Base-by-base conservation (phyloP, 2,888 invertebrate species). In the Siphonodentalium dalli region DNA sequence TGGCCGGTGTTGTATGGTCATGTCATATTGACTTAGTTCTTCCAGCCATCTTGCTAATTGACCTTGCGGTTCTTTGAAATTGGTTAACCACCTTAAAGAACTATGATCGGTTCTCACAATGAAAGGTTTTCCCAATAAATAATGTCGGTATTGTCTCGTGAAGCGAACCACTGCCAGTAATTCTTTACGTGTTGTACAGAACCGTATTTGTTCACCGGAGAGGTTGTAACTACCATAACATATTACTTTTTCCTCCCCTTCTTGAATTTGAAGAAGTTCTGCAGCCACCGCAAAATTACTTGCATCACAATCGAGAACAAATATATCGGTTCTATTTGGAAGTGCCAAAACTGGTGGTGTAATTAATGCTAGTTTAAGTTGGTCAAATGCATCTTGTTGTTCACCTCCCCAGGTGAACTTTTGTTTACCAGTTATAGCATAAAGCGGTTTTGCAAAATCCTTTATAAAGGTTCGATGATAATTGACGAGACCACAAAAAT, bases 61-160 rank as follows among this genome's bases (percentile, higher is more conserved):
- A 5, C 20, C 34, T 27, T 39, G 21, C 26, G 43, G 50, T 33
- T 31, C 27, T 40, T 44, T 34, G 23, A 50, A 50, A 11, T 15
- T 11, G 4, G 34, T 11, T 34, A 57, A 34, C 57, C 57, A 58
- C 11, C 9, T 28, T n/a, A 55, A 29, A 29, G 13, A 23, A 11
- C n/a, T 18, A 21, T 58, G 55, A 26, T 57, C 55, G 2, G 45
- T 57, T 20, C 58, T 37, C 13, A 57, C 21, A 15, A 57, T n/a
- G 26, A 57, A 49, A 3, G 42, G 21, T 34, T 37, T 18, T 15
- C 58, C 58, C 23, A 50, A 26, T 15, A 58, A 34, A 29, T 58
- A 58, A 20, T 58, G 49, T 18, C 40, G 23, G 28, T 33, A 58
- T 33, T 49, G 43, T 39, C 49, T 26, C 4, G 44, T 49, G 24